Evolutionary conservation across 2,888 invertebrate species (phyloP).

Genomic region (Andrena flavipes): DNA sequence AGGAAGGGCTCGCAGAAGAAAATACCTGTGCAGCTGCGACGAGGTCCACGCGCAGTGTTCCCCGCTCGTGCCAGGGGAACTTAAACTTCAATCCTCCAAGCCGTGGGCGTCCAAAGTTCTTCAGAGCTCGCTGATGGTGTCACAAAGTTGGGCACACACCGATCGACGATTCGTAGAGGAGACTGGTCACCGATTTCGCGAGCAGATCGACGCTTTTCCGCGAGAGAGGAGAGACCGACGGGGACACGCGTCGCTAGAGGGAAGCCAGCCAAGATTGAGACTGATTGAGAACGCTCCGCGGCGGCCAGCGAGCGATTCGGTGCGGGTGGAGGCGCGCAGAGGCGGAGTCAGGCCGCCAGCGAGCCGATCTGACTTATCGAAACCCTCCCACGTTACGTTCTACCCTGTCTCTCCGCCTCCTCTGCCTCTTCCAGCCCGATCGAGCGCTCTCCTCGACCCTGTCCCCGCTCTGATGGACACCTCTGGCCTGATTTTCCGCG

Average conservation of each 20-base stretch:
- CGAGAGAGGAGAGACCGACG: slow-evolving; percentile 34
- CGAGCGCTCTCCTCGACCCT: slow-evolving; percentile 11
- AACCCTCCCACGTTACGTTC: slow-evolving; percentile 53
- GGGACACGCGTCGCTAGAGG: slow-evolving; percentile 65
- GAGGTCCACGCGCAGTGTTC: too few relatives aligned
- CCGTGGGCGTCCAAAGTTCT: too few relatives aligned
- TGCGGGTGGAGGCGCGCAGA: slow-evolving; percentile 51
- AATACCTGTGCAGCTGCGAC: too few relatives aligned
- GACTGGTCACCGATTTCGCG: not conserved
- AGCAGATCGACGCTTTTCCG: not conserved
- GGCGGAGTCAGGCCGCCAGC: slow-evolving; percentile 65
- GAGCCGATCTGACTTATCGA: slow-evolving; percentile 49
- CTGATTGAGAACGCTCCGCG: slow-evolving; percentile 53
- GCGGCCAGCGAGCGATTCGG: slow-evolving; percentile 29
- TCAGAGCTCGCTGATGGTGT: too few relatives aligned
- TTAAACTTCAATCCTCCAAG: too few relatives aligned
- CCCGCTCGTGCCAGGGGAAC: too few relatives aligned
- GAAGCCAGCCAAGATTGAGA: slow-evolving; percentile 76
- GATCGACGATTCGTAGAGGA: not conserved
- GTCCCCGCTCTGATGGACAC: not conserved
- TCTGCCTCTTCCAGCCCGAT: slow-evolving; percentile 9
- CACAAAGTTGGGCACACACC: not conserved
- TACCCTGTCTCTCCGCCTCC: slow-evolving; percentile 44
- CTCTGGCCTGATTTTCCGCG: not conserved
- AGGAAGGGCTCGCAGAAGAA: too few relatives aligned